A percentile compares a stretch with the other conserved stretches of the same genome.
These are phyloP conservation scores for Tachina fera DNA, from an alignment of 2,888 invertebrate species.

Conservation along the genomic window DNA sequence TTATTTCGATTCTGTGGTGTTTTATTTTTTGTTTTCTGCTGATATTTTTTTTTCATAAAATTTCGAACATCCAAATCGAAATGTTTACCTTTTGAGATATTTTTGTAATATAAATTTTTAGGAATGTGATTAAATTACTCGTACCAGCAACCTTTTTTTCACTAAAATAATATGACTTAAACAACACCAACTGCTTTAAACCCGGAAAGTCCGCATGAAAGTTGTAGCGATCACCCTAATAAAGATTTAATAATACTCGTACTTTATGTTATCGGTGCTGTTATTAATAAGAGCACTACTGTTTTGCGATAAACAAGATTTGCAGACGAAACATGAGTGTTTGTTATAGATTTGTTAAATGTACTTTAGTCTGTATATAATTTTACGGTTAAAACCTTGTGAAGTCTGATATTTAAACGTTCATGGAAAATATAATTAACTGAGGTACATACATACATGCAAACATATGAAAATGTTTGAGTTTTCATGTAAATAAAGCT, in stretches of 20 bases:
- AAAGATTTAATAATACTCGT: slow-evolving; percentile 22
- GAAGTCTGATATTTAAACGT: slow-evolving; percentile 3
- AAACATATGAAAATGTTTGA: not conserved
- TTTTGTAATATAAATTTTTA: too few relatives aligned
- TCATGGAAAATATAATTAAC: slow-evolving; percentile 22
- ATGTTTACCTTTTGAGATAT: too few relatives aligned
- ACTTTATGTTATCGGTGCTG: not conserved
- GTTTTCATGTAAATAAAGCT: too few relatives aligned
- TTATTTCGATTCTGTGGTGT: too few relatives aligned
- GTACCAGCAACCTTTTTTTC: not conserved
- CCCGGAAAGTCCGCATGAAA: not conserved
- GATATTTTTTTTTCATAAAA: too few relatives aligned
- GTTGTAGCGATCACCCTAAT: not conserved
- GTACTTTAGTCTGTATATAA: slow-evolving; percentile 28
- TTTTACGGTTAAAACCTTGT: slow-evolving; percentile 5
- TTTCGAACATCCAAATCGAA: too few relatives aligned
- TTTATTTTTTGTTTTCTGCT: too few relatives aligned
- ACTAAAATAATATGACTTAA: not conserved
- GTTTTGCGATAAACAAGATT: slow-evolving; percentile 32
- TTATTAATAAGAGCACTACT: slow-evolving; percentile 5
- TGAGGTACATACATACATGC: not conserved
- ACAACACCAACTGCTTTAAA: not conserved
- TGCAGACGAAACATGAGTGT: slow-evolving; percentile 2
- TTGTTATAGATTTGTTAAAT: not conserved
- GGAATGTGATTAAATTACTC: not conserved